These are phyloP conservation scores for Dryomyza anilis DNA, from an alignment of 2,888 invertebrate genomes.

Conservation along the genomic window DNA sequence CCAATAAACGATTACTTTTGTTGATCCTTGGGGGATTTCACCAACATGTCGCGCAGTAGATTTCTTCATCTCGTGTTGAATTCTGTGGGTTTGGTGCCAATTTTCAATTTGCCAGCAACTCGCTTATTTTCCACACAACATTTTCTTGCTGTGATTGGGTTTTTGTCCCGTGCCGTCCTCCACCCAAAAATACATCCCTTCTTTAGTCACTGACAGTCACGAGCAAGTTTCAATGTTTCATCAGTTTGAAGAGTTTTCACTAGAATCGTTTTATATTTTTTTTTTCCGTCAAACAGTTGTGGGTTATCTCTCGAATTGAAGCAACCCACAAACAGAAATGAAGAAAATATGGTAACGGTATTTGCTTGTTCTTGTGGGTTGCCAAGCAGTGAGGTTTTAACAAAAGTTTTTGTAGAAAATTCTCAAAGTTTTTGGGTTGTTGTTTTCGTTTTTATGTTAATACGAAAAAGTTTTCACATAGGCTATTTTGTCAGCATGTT, in stretches of 20 bases:
- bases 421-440: background rate
- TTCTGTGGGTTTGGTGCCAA: slow-evolving; percentile 3
- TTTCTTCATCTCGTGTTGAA: slow-evolving; percentile 6
- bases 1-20: slow-evolving; percentile 15
- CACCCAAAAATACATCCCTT: background rate
- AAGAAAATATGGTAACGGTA: slow-evolving; percentile 8
- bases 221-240: slow-evolving; percentile 5
- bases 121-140: background rate
- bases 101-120: background rate
- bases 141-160: background rate
- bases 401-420: background rate
- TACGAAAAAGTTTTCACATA: slow-evolving; percentile 9
- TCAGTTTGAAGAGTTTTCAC: slow-evolving; percentile 9
- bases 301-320: no score
- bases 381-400: no score
- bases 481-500: slow-evolving; percentile 7
- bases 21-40: slow-evolving; percentile 13
- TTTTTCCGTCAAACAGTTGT: no score
- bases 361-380: slow-evolving; percentile 14
- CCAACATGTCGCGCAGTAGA: background rate
- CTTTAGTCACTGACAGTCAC: slow-evolving; percentile 4
- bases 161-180: background rate
- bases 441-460: slow-evolving; percentile 7
- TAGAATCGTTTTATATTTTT: no score
- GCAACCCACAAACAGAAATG: slow-evolving; percentile 1